A percentile compares a stretch with the other conserved stretches of the same genome.
These are phyloP conservation scores for Uloborus diversus DNA, from an alignment of 1,140 invertebrate species.

Conservation along the genomic window DNA sequence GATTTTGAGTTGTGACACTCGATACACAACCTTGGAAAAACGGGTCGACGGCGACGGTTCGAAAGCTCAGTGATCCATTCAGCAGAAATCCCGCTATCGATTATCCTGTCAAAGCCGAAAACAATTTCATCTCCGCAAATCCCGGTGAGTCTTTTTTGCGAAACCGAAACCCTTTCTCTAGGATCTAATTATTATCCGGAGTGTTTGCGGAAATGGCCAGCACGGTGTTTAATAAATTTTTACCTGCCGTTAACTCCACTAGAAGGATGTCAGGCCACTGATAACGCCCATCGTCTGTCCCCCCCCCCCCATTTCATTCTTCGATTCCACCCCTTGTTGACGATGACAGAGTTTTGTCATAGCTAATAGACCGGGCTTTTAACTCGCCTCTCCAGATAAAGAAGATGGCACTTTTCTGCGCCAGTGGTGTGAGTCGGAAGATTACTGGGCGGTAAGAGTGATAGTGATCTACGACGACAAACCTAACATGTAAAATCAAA, in stretches of 20 bases:
- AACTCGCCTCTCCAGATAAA: neutral
- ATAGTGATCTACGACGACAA: no score
- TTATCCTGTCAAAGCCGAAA: no score
- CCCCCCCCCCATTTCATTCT: neutral
- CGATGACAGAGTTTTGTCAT: slow-evolving; percentile 20
- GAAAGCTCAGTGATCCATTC: no score
- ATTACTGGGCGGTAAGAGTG: no score
- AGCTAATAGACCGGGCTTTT: slow-evolving; percentile 34
- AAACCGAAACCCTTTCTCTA: neutral
- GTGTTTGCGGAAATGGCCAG: slow-evolving; percentile 34
- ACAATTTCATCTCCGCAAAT: no score
- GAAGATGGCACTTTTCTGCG: no score
- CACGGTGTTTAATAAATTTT: slow-evolving; percentile 38
- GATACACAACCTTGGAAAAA: no score
- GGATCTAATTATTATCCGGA: slow-evolving; percentile 28
- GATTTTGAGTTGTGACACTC: no score
- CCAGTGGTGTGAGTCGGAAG: neutral
- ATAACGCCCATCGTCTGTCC: slow-evolving; percentile 17
- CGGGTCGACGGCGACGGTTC: no score
- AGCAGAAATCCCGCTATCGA: no score
- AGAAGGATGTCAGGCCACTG: slow-evolving; percentile 23
- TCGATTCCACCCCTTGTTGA: slow-evolving; percentile 1
- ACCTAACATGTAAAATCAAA: no score
- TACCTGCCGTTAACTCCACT: slow-evolving; percentile 11
- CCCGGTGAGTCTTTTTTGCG: neutral